phyloP scores from a whole-genome alignment of 2,888 invertebrate genomes.

The Lutraria lutraria region DNA sequence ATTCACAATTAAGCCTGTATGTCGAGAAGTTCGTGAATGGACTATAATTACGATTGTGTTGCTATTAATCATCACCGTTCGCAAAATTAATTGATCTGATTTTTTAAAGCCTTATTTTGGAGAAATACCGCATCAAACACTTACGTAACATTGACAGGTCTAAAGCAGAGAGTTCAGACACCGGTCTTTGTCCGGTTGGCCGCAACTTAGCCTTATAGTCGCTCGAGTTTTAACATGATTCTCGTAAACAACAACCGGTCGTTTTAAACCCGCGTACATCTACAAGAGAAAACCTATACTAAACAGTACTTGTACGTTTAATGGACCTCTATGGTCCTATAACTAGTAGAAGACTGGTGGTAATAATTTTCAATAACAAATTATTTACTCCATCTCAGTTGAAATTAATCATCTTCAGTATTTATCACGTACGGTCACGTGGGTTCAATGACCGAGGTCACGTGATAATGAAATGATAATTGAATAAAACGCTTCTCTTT shows the following conservation, averaged over 20 bases:
- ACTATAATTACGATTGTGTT: not conserved
- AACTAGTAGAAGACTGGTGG: not conserved
- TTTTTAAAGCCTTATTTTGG: not conserved
- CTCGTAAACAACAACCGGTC: not conserved
- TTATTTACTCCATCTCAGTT: conserved; percentile 1
- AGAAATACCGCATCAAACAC: not conserved
- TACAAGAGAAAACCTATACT: not conserved
- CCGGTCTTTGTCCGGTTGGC: not conserved
- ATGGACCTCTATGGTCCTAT: not conserved
- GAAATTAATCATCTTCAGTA: not conserved
- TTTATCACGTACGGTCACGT: not conserved
- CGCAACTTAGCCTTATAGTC: not conserved
- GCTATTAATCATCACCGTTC: not conserved
- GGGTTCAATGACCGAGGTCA: not conserved
- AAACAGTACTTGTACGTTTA: not conserved
- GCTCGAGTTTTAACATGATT: not conserved
- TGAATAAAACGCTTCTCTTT: not conserved
- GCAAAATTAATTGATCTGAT: not conserved
- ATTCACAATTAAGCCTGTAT: not conserved
- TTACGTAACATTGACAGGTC: conserved; percentile 9
- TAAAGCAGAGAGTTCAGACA: not conserved
- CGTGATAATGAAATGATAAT: conserved; percentile 1
- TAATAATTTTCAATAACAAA: not conserved
- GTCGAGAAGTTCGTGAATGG: not conserved
- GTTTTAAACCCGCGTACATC: not conserved